These are phyloP conservation scores for Sceloporus tristichus DNA, from an alignment of 2,113 vertebrate genomes.

Conservation along the genomic window DNA sequence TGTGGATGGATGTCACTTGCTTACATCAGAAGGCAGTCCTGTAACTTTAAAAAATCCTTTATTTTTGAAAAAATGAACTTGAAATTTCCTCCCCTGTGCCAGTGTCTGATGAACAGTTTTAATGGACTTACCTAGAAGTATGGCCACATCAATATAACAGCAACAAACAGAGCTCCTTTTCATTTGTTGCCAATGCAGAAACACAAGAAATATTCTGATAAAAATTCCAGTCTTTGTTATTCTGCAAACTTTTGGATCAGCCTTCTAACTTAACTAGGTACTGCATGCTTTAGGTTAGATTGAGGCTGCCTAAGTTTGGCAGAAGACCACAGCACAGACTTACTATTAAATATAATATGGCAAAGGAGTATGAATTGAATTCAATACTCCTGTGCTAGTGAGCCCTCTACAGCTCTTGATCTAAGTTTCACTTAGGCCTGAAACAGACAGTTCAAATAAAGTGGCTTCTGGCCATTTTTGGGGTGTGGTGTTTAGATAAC, in stretches of 20 bases:
- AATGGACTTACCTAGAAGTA: background rate
- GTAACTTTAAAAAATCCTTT: background rate
- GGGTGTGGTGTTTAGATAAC: too few species aligned
- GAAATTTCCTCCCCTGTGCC: background rate
- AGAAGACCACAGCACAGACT: background rate
- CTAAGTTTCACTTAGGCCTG: background rate
- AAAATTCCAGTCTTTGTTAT: background rate
- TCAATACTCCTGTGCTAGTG: background rate
- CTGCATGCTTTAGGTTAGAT: background rate
- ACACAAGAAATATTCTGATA: background rate
- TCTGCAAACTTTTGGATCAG: background rate
- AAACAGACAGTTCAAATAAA: background rate
- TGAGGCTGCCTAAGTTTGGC: background rate
- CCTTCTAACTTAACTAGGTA: background rate
- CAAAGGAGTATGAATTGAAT: background rate
- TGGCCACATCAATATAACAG: background rate
- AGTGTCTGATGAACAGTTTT: background rate
- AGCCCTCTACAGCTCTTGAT: background rate
- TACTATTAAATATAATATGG: background rate
- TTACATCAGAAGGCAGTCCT: background rate
- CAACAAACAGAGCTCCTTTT: too few species aligned
- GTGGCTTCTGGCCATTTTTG: too few species aligned
- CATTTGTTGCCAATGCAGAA: background rate
- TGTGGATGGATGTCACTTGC: background rate
- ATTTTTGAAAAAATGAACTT: background rate